Base-by-base conservation (phyloP, 2,113 vertebrate species). In the Symphodus melops region DNA sequence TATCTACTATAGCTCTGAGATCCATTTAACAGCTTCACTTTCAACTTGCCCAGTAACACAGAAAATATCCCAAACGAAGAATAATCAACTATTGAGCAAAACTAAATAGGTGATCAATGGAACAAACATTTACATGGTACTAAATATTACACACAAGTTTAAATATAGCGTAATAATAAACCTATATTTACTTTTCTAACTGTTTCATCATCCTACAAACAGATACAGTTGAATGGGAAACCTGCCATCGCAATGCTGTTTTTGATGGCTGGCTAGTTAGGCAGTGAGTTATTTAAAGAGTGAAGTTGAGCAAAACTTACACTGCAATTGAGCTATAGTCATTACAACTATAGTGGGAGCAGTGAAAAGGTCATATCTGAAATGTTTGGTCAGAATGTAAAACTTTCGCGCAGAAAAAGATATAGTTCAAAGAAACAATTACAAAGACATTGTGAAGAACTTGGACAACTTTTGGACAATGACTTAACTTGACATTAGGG, bases 391-490 rank as follows among this genome's bases (percentile, higher is more conserved):
- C 1, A 2, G 21, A 36, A 57, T 57, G 1, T 33, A 33, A 33
- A 33, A 33, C 28, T 4, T 33, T 5, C 6, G 42, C 12, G 16
- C 1, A 44, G 11, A 3, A 44, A 44, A 13, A 44, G 42, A 44
- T 1, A 14, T 14, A 1, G 42, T 2, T 14, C 4, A 13, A 44
- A 14, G 14, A 4, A 44, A 14, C 42, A 44, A 14, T 14, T 12
- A 9, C 9, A 13, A 42, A 23, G 8, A 63, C 21, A 33, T 25
- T 21, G 8, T 5, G 37, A 48, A 25, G 16, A n/a, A n/a, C n/a
- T n/a, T n/a, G 49, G 71, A 57, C n/a, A n/a, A 39, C 53, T 57
- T 28, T 28, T 16, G 41, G 42, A 57, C 28, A 46, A 57, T 74
- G 16, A 64, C 51, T 55, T 16, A 17, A 16, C 3, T 33, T 33